Evolutionary conservation across 2,797 vertebrate genomes (phyloP), one percentile per base, ranked within the genome.

Genomic region (Anisognathus igniventris): DNA sequence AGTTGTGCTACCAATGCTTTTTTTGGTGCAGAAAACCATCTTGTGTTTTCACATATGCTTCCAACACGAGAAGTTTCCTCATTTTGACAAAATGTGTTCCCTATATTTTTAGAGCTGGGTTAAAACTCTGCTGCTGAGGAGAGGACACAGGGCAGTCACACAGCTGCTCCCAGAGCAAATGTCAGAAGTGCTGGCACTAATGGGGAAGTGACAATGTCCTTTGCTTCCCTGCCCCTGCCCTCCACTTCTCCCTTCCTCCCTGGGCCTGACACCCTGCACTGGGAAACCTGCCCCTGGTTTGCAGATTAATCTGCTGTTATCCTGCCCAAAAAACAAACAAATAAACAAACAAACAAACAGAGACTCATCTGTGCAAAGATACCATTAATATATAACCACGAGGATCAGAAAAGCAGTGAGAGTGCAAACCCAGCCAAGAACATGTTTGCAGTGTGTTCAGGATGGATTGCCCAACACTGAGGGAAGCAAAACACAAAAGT

Each of bases 401-500:
- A 88, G 71, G 85, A 74, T 74, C 51, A 56, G 71, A 37, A 80
- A 83, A 72, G 16, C 30, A 78, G 56, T 4, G 76, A 86, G 76
- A 88, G 79, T 12, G 37, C 65, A 78, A 82, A 31, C 40, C 20
- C 20, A 33, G 67, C 90, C 82, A 53, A 39, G 87, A 78, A 27
- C 88, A 78, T 66, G 83, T 85, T 95, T 96, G 94, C 95, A 97
- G 96, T 74, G 95, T 96, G 83, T 24, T 88, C 78, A 82, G 90
- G 58, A 27, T 68, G 92, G 90, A 97, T 98, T 98, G 97, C 98
- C 96, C 97, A 98, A 98, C 66, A 11, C 84, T 25, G 9, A 57
- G 95, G 86, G 94, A 97, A 97, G 94, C 91, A 97, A 96, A 98
- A 97, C 97, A 96, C 33, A 6, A 94, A 96, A 97, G 96, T 95